These are phyloP conservation scores for Apomyelois bistriatella DNA, from an alignment of 2,888 invertebrate genomes.

Conservation along the genomic window DNA sequence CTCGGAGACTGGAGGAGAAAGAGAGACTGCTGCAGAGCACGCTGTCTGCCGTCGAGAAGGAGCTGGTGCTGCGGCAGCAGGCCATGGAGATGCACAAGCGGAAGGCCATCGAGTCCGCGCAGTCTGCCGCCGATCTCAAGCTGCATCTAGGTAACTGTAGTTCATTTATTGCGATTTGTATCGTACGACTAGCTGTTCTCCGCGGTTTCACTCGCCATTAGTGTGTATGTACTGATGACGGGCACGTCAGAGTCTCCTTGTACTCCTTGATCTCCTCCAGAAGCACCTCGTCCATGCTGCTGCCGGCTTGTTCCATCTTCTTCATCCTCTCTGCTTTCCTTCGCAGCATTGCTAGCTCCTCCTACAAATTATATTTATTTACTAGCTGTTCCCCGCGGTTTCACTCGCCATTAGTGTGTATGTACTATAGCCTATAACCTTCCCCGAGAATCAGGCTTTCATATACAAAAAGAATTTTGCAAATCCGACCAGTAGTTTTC, in stretches of 20 bases:
- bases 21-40: conserved; percentile 95
- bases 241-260: conserved; percentile 98
- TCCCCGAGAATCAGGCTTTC: too few relatives aligned
- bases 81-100: conserved; percentile 99
- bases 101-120: conserved; percentile 98
- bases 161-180: too few relatives aligned
- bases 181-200: too few relatives aligned
- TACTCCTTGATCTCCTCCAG: conserved; percentile 98
- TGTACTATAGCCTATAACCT: too few relatives aligned
- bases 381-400: too few relatives aligned
- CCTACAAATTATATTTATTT: too few relatives aligned
- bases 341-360: conserved; percentile 94
- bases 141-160: conserved; percentile 89
- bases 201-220: too few relatives aligned
- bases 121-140: conserved; percentile 97
- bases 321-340: conserved; percentile 98
- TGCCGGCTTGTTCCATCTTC: conserved; percentile 97
- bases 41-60: conserved; percentile 95
- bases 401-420: too few relatives aligned
- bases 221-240: too few relatives aligned
- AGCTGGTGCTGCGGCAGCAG: conserved; percentile 94
- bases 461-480: too few relatives aligned
- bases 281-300: conserved; percentile 97
- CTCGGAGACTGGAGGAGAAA: conserved; percentile 96
- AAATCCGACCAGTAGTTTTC: too few relatives aligned